These are phyloP conservation scores for Thalassaphorura encarpata DNA, from an alignment of 1,140 invertebrate species.

Conservation along the genomic window DNA sequence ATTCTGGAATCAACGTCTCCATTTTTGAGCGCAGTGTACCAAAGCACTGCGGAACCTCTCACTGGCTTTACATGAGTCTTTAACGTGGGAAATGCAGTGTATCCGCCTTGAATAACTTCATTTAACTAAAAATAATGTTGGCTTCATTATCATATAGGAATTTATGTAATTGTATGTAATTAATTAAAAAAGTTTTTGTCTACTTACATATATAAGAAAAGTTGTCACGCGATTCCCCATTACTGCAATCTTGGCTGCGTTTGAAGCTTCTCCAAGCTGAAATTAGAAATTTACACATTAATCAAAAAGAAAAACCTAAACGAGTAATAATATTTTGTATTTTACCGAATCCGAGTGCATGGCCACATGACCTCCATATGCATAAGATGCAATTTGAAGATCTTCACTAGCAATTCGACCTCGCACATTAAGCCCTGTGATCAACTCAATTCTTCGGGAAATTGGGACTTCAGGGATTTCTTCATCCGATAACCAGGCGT, in stretches of 20 bases:
- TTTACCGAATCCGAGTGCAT: slow-evolving; percentile 15
- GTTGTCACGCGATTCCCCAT: slow-evolving; percentile 15
- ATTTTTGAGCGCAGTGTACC: slow-evolving; percentile 13
- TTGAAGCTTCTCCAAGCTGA: no score
- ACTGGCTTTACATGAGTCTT: slow-evolving; percentile 11
- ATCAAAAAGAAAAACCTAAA: no score
- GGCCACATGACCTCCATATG: slow-evolving; percentile 1
- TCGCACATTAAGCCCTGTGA: slow-evolving; percentile 15
- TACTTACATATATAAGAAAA: slow-evolving; percentile 18
- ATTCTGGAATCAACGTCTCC: slow-evolving; percentile 6
- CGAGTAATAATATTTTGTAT: no score
- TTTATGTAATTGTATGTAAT: neutral
- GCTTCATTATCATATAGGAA: neutral
- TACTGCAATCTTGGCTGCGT: neutral
- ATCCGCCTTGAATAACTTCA: slow-evolving; percentile 7
- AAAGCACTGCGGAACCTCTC: slow-evolving; percentile 16
- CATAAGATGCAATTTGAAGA: slow-evolving; percentile 2
- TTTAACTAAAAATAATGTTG: slow-evolving; percentile 1
- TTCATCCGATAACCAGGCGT: slow-evolving; percentile 28
- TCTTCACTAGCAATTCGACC: slow-evolving; percentile 1
- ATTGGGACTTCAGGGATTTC: slow-evolving; percentile 17
- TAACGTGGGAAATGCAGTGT: slow-evolving; percentile 10
- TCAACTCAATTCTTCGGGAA: neutral
- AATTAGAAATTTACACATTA: no score
- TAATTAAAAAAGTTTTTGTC: neutral